These are phyloP conservation scores for Mesorhabditis spiculigera DNA, from an alignment of 2,888 invertebrate genomes.

Conservation along the genomic window DNA sequence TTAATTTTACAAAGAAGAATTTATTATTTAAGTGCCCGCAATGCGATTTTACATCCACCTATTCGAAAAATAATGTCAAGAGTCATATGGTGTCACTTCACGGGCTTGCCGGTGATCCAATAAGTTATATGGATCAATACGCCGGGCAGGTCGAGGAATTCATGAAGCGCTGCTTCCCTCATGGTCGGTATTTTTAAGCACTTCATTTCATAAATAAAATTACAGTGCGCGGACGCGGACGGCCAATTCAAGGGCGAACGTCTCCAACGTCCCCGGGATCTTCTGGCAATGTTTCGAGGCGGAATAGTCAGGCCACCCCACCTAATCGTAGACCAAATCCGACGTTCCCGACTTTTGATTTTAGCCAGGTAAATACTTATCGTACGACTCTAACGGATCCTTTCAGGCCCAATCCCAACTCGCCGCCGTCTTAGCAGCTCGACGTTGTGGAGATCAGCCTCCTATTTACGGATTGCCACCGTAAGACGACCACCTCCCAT, in stretches of 20 bases:
- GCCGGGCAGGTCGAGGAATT: slow-evolving; percentile 57
- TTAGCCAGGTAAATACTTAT: no score
- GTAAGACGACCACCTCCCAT: no score
- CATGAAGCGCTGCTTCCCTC: slow-evolving; percentile 58
- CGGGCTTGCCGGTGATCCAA: slow-evolving; percentile 54
- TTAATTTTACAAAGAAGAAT: not conserved
- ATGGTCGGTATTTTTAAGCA: slow-evolving; percentile 24
- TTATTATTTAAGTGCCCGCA: slow-evolving; percentile 27
- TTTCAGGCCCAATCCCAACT: no score
- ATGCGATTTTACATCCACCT: slow-evolving; percentile 49
- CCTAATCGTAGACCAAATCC: no score
- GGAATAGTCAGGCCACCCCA: no score
- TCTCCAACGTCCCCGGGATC: slow-evolving; percentile 11
- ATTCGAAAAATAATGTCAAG: slow-evolving; percentile 57
- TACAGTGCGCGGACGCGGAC: slow-evolving; percentile 53
- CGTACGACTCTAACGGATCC: no score
- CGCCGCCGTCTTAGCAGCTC: no score
- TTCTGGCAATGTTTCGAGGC: not conserved
- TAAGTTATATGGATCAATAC: slow-evolving; percentile 57
- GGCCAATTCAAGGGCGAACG: slow-evolving; percentile 51
- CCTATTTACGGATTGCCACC: no score
- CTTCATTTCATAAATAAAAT: not conserved
- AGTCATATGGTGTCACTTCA: slow-evolving; percentile 58
- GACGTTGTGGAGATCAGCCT: no score
- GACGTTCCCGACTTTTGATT: no score